phyloP scores from a whole-genome alignment of 53 echinoderm and acorn worm genomes.

The Patiria pectinifera region DNA sequence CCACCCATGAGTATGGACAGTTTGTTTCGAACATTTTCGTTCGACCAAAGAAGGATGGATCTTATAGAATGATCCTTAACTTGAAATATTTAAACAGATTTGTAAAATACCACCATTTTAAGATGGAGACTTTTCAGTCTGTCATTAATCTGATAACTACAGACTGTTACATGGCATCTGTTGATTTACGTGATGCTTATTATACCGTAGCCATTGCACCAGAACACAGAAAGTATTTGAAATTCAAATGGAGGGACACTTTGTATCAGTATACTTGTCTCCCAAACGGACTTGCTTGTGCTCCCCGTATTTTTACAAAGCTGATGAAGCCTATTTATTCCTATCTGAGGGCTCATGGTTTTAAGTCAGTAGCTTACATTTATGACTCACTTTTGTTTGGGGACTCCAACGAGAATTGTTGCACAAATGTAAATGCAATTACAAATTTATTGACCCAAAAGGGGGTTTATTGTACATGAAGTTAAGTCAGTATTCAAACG shows the following conservation, averaged over 20 bases:
- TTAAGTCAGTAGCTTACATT: conserved; percentile 13
- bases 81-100: not conserved
- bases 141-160: conserved; percentile 7
- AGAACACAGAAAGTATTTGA: conserved; percentile 4
- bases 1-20: not conserved
- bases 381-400: conserved; percentile 18
- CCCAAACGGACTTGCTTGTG: conserved; percentile 32
- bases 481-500: conserved; percentile 41
- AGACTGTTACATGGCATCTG: conserved; percentile 23
- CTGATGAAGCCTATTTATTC: conserved; percentile 27
- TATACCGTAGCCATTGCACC: not conserved
- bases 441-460: not conserved
- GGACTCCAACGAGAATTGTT: conserved; percentile 14
- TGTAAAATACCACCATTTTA: not conserved
- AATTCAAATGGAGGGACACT: not conserved
- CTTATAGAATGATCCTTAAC: conserved; percentile 8
- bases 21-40: conserved; percentile 12
- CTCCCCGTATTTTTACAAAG: conserved; percentile 19
- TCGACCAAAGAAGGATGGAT: conserved; percentile 5
- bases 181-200: conserved; percentile 1
- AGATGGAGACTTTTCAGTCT: conserved; percentile 18
- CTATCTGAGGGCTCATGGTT: not conserved
- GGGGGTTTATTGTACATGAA: not conserved
- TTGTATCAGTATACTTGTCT: conserved; percentile 12
- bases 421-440: not conserved